Conservation (phyloP, 2,113 vertebrate genomes). For the Semicossyphus pulcher region DNA sequence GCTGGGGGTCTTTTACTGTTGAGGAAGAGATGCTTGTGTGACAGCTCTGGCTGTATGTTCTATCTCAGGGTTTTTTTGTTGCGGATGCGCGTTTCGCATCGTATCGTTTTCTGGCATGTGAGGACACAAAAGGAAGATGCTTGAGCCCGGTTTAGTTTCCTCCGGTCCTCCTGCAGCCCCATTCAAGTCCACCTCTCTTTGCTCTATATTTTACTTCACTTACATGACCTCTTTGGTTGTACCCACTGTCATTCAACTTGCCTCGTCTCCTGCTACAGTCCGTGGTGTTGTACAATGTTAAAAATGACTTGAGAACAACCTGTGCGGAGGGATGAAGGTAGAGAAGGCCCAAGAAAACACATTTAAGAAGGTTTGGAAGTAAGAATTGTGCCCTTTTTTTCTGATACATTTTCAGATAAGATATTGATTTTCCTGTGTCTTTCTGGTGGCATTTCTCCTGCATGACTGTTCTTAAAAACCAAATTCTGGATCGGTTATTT, state of each 20-base stretch:
- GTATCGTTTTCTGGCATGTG: slow-evolving; percentile 22
- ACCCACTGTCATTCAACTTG: not conserved
- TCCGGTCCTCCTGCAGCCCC: not conserved
- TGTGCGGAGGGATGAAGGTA: not conserved
- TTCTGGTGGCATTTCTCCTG: not conserved
- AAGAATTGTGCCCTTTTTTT: not conserved
- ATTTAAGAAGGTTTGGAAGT: not conserved
- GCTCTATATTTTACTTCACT: slow-evolving; percentile 12
- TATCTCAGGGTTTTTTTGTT: slow-evolving; percentile 34
- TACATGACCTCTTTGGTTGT: not conserved
- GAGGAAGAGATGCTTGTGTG: slow-evolving; percentile 50
- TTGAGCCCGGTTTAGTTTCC: slow-evolving; percentile 8
- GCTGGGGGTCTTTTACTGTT: slow-evolving; percentile 40
- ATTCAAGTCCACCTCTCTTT: not conserved
- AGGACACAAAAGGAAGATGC: slow-evolving; percentile 1
- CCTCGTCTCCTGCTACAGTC: not conserved
- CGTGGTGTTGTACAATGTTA: not conserved
- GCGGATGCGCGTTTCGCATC: slow-evolving; percentile 5
- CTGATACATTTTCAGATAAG: not conserved
- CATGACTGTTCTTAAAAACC: not conserved
- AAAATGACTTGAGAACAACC: not conserved
- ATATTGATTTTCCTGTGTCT: not conserved
- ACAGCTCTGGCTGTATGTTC: slow-evolving; percentile 40
- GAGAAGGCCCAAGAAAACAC: not conserved
- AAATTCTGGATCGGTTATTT: too few relatives aligned